These are phyloP conservation scores for Drosophila persimilis DNA, from an alignment of 1,140 invertebrate species.

Conservation along the genomic window DNA sequence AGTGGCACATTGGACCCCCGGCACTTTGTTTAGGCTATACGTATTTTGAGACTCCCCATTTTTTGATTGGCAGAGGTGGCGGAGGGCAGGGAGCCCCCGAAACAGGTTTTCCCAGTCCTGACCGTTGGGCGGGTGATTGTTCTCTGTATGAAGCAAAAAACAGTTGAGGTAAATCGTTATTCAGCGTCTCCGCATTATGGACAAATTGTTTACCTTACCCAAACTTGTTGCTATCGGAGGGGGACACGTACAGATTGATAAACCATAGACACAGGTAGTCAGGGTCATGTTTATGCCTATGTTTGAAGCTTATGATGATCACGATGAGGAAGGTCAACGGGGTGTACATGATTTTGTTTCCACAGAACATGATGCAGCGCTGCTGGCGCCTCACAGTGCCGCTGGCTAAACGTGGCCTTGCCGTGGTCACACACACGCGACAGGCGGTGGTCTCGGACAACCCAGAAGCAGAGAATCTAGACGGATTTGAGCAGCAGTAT, in stretches of 20 bases:
- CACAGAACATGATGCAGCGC: constrained; percentile 63
- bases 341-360: constrained; percentile 20
- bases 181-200: constrained; percentile 51
- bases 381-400: constrained; percentile 34
- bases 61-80: constrained; percentile 24
- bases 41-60: constrained; percentile 39
- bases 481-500: constrained; percentile 70
- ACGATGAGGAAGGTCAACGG: constrained; percentile 38
- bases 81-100: constrained; percentile 16
- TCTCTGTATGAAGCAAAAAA: background rate
- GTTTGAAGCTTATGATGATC: constrained; percentile 46
- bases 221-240: constrained; percentile 41
- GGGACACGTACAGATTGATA: constrained; percentile 45
- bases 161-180: constrained; percentile 28
- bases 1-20: constrained; percentile 10
- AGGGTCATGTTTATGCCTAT: constrained; percentile 56
- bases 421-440: constrained; percentile 3
- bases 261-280: constrained; percentile 52
- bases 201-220: constrained; percentile 73
- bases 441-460: constrained; percentile 29
- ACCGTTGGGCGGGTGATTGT: constrained; percentile 25
- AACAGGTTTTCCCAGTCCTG: constrained; percentile 39
- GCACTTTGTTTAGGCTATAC: constrained; percentile 30
- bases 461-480: constrained; percentile 32
- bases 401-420: constrained; percentile 16